These are phyloP conservation scores for Lathamus discolor DNA, from an alignment of 2,113 vertebrate species.

Conservation along the genomic window DNA sequence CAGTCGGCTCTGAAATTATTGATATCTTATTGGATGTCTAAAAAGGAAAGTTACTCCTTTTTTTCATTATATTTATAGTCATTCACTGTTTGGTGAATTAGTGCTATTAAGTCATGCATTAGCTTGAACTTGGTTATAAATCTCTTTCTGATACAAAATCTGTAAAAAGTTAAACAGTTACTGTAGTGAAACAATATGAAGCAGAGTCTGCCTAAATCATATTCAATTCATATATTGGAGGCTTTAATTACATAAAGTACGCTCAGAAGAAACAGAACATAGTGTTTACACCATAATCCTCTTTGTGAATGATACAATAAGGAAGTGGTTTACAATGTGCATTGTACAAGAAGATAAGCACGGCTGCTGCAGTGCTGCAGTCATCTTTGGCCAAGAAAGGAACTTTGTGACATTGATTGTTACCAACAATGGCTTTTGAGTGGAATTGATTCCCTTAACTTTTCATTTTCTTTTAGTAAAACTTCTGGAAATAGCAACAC, in stretches of 20 bases:
- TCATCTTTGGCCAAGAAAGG: background rate
- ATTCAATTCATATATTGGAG: background rate
- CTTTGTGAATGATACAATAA: background rate
- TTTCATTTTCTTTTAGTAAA: background rate
- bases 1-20: background rate
- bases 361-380: accelerated
- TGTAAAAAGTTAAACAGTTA: background rate
- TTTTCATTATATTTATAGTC: background rate
- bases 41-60: background rate
- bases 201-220: background rate
- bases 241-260: background rate
- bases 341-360: background rate
- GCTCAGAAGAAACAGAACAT: background rate
- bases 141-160: background rate
- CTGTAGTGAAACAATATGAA: background rate
- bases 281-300: background rate
- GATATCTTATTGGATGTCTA: background rate
- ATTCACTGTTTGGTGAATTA: background rate
- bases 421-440: background rate
- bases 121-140: background rate
- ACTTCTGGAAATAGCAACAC: background rate
- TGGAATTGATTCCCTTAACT: accelerated
- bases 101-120: background rate
- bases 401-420: background rate
- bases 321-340: background rate